A percentile compares a stretch with the other conserved stretches of the same genome.
Conservation (phyloP, 2,888 invertebrate species). For the Drosophila pseudotakahashii region DNA sequence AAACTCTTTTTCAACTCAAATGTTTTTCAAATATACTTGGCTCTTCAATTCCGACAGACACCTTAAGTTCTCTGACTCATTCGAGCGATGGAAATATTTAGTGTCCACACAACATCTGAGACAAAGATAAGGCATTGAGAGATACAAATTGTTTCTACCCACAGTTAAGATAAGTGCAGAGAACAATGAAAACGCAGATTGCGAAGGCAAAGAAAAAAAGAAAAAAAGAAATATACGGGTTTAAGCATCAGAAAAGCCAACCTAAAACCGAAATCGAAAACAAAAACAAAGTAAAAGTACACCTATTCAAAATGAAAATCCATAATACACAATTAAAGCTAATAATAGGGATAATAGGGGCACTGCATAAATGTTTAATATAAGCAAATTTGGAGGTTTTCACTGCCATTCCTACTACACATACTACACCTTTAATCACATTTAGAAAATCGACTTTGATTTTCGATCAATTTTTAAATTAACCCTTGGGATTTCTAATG, state of each 20-base stretch:
- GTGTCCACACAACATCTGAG: constrained; percentile 27
- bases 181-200: constrained; percentile 23
- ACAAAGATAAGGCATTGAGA: constrained; percentile 71
- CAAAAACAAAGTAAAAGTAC: constrained; percentile 6
- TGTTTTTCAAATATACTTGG: background rate
- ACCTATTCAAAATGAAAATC: background rate
- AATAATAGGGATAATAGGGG: background rate
- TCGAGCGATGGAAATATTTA: constrained; percentile 17
- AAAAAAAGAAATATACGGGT: constrained; percentile 6
- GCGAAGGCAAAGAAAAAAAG: constrained; percentile 21
- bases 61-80: constrained; percentile 4
- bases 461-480: too few species aligned
- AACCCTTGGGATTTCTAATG: too few species aligned
- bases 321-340: background rate
- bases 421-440: background rate
- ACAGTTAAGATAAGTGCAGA: constrained; percentile 39
- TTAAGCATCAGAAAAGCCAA: constrained; percentile 3
- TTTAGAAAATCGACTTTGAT: too few species aligned
- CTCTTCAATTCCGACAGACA: background rate
- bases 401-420: too few species aligned
- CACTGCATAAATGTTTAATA: background rate
- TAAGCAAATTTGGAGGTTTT: background rate
- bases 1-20: background rate
- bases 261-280: constrained; percentile 16
- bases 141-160: constrained; percentile 43